Evolutionary conservation across 2,113 vertebrate genomes (phyloP).

Genomic region (Acinonyx jubatus): DNA sequence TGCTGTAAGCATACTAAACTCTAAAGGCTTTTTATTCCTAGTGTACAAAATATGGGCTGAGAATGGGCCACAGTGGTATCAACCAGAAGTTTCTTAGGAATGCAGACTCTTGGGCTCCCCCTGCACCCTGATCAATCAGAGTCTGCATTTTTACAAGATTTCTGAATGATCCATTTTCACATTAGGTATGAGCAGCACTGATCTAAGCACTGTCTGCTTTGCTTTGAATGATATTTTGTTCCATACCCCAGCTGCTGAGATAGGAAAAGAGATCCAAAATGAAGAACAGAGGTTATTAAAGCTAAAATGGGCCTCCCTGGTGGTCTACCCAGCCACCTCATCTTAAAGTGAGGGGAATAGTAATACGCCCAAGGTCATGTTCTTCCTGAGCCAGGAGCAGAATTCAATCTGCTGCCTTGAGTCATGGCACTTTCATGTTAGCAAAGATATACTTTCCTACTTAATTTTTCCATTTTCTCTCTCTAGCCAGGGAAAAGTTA

Average conservation of each 20-base stretch:
- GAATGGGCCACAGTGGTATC: background rate
- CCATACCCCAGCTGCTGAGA: rapidly evolving
- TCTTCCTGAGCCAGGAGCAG: background rate
- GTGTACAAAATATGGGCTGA: background rate
- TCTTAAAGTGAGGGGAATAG: background rate
- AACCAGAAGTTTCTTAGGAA: background rate
- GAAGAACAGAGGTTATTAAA: background rate
- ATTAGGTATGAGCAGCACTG: background rate
- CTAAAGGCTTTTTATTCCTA: background rate
- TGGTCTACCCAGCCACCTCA: background rate
- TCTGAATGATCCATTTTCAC: background rate
- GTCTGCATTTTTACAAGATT: background rate
- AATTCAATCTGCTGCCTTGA: background rate
- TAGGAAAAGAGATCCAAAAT: background rate
- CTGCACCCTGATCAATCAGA: rapidly evolving
- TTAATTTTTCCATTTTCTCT: slow-evolving; percentile 19
- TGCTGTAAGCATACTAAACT: background rate
- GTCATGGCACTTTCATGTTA: background rate
- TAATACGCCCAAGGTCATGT: background rate
- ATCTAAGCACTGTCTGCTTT: background rate
- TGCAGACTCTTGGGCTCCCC: background rate
- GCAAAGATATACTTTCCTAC: background rate
- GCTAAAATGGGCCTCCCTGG: background rate
- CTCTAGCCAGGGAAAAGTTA: background rate
- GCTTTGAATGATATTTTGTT: background rate